These are phyloP conservation scores for Desmophyllum pertusum DNA, from an alignment of 92 coral and sea anemone species.

Conservation along the genomic window DNA sequence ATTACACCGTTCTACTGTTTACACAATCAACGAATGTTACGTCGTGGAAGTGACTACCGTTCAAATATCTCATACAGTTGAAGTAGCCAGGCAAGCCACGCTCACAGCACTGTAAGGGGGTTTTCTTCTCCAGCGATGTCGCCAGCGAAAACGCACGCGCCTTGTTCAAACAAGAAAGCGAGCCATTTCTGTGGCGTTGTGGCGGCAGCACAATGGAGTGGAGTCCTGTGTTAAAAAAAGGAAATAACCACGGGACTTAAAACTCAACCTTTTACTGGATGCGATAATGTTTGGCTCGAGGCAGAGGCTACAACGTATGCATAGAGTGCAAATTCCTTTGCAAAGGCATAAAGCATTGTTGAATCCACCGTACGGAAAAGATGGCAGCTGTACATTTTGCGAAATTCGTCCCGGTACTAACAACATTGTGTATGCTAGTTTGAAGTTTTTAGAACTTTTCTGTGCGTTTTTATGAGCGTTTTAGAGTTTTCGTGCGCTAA, in stretches of 20 bases:
- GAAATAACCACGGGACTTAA: not conserved
- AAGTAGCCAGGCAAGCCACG: constrained; percentile 64
- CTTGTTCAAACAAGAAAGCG: constrained; percentile 81
- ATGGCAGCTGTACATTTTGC: no score
- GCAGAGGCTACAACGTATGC: no score
- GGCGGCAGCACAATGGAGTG: constrained; percentile 98
- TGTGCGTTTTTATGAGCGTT: no score
- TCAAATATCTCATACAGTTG: constrained; percentile 72
- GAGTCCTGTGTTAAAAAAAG: constrained; percentile 67
- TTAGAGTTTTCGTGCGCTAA: no score
- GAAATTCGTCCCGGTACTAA: no score
- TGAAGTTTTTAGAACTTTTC: no score
- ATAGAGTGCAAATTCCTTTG: no score
- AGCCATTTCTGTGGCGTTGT: constrained; percentile 74
- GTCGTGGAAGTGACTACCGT: constrained; percentile 50
- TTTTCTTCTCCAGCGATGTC: constrained; percentile 86
- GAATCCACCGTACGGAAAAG: no score
- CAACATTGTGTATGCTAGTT: no score
- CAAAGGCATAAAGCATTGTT: no score
- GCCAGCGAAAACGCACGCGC: constrained; percentile 93
- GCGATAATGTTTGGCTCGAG: not conserved
- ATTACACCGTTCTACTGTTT: not conserved
- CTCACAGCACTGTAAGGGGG: constrained; percentile 90
- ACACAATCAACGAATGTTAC: not conserved
- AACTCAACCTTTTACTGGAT: not conserved